Evolutionary conservation across 2,888 invertebrate genomes (phyloP).

Genomic region (Thyatira batis): DNA sequence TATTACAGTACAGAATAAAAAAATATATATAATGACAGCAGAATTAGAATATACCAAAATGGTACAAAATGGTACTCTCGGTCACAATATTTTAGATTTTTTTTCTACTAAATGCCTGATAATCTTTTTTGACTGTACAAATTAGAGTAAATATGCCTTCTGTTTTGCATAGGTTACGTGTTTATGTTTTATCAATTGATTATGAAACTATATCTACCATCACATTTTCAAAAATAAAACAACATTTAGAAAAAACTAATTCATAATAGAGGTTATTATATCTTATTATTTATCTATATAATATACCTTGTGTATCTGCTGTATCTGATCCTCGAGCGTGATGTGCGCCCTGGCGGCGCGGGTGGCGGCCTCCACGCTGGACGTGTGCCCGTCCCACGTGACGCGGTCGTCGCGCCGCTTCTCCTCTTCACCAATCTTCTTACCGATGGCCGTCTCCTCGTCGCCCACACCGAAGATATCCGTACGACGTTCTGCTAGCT

Average conservation of each 20-base stretch:
- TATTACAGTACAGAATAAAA: too few species aligned
- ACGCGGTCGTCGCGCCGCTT: slow-evolving; percentile 94
- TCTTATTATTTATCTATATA: background rate
- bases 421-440: slow-evolving; percentile 97
- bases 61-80: too few species aligned
- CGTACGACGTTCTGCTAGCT: slow-evolving; percentile 98
- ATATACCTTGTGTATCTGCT: slow-evolving; percentile 95
- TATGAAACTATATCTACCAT: too few species aligned
- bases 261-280: background rate
- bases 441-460: slow-evolving; percentile 99
- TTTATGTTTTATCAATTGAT: too few species aligned
- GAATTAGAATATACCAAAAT: too few species aligned
- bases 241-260: background rate
- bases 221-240: too few species aligned
- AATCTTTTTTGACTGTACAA: too few species aligned
- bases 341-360: slow-evolving; percentile 97
- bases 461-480: slow-evolving; percentile 99
- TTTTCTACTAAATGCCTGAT: too few species aligned
- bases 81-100: too few species aligned
- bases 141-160: too few species aligned
- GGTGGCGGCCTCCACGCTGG: slow-evolving; percentile 97
- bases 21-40: too few species aligned
- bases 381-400: slow-evolving; percentile 99
- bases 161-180: too few species aligned
- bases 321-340: slow-evolving; percentile 97